A percentile compares a stretch with the other conserved stretches of the same genome.
Conservation (phyloP, 2,797 vertebrate species). For the Cuniculus paca region DNA sequence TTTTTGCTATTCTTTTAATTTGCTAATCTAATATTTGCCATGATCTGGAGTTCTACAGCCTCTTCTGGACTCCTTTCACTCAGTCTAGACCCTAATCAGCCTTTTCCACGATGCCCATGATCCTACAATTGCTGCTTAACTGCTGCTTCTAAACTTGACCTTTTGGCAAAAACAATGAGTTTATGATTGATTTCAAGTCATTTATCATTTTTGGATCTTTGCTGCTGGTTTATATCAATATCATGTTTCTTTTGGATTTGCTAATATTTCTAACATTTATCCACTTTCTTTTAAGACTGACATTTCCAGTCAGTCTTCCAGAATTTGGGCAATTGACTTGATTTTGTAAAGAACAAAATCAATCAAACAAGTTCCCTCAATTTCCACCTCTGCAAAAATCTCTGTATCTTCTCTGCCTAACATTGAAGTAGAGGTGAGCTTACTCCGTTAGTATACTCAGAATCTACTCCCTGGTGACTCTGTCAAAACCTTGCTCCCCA, state of each 20-base stretch:
- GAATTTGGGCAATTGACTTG: background rate
- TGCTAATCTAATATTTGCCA: background rate
- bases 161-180: slow-evolving; percentile 1
- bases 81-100: background rate
- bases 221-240: background rate
- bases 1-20: background rate
- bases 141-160: background rate
- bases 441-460: background rate
- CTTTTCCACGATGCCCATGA: background rate
- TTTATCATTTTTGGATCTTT: background rate
- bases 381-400: background rate
- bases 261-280: background rate
- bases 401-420: background rate
- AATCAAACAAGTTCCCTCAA: background rate
- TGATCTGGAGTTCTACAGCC: background rate
- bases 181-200: background rate
- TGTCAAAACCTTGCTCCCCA: background rate
- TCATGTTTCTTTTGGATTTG: background rate
- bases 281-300: background rate
- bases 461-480: background rate
- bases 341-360: background rate
- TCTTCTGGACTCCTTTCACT: background rate
- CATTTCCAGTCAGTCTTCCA: background rate
- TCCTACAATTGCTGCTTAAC: background rate
- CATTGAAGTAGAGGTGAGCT: background rate